Conservation (phyloP, 2,888 invertebrate genomes). For the Lacanobia wlatinum region DNA sequence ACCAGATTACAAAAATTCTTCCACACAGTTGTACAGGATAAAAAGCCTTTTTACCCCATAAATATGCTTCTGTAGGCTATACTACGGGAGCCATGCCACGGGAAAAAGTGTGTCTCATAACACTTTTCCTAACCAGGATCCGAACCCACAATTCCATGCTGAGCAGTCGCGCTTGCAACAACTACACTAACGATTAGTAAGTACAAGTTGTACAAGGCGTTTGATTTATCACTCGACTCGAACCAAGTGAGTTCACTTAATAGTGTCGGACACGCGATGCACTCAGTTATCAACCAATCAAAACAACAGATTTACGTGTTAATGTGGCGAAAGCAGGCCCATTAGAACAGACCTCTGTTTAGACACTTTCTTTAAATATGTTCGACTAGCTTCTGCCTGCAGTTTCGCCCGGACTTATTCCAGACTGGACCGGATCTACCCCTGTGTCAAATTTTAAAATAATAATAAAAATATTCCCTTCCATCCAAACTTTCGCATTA, state of each 20-base stretch:
- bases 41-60: too few species aligned
- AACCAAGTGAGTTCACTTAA: constrained; percentile 28
- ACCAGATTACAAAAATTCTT: too few species aligned
- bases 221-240: constrained; percentile 20
- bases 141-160: neutral
- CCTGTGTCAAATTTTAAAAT: too few species aligned
- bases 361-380: neutral
- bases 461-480: too few species aligned
- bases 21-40: too few species aligned
- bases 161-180: neutral
- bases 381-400: neutral
- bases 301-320: constrained; percentile 13
- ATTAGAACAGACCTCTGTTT: neutral
- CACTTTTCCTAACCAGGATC: too few species aligned
- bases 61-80: too few species aligned
- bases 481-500: too few species aligned
- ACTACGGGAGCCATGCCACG: too few species aligned
- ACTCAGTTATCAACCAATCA: constrained; percentile 19
- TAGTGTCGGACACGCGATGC: constrained; percentile 21
- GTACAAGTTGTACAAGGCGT: neutral
- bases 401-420: too few species aligned
- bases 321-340: constrained; percentile 17
- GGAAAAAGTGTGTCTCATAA: too few species aligned
- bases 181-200: neutral
- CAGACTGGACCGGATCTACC: too few species aligned